Evolutionary conservation across 2,113 vertebrate species (phyloP).

Genomic region (Scophthalmus maximus): DNA sequence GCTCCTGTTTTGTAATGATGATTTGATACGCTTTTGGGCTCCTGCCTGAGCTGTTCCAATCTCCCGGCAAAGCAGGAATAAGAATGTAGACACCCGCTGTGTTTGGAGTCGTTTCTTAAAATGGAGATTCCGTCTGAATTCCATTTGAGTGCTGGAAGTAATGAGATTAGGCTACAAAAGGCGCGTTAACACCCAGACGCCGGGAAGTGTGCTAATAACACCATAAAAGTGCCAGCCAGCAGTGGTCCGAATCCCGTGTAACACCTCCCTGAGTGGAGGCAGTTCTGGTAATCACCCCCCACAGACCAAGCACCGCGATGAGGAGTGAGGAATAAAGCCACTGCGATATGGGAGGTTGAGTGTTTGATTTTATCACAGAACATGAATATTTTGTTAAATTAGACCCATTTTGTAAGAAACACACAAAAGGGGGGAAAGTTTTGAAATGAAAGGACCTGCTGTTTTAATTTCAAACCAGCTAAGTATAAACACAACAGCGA

Average conservation of each 20-base stretch:
- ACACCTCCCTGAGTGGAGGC: constrained; percentile 51
- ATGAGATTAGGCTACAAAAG: constrained; percentile 68
- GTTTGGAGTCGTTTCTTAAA: constrained; percentile 61
- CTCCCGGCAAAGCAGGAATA: constrained; percentile 57
- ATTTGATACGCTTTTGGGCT: constrained; percentile 64
- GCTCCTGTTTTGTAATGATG: constrained; percentile 61
- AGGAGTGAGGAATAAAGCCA: constrained; percentile 18
- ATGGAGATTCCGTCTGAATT: constrained; percentile 70
- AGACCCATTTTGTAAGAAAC: constrained; percentile 29
- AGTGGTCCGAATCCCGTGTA: constrained; percentile 47
- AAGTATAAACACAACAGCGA: constrained; percentile 15
- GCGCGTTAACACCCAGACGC: constrained; percentile 48
- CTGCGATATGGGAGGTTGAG: constrained; percentile 37
- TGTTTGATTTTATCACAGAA: constrained; percentile 50
- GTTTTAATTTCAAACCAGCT: constrained; percentile 33
- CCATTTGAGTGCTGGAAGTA: constrained; percentile 62
- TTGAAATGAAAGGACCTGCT: constrained; percentile 30
- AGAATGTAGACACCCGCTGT: constrained; percentile 58
- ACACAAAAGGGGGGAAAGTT: constrained; percentile 18
- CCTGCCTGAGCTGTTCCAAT: constrained; percentile 64
- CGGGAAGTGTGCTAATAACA: constrained; percentile 59
- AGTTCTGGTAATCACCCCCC: constrained; percentile 49
- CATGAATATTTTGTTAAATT: constrained; percentile 57
- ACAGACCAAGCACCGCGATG: constrained; percentile 15
- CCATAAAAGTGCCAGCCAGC: constrained; percentile 71